Evolutionary conservation across 2,113 vertebrate species (phyloP).

Genomic region (Hippoglossus stenolepis): DNA sequence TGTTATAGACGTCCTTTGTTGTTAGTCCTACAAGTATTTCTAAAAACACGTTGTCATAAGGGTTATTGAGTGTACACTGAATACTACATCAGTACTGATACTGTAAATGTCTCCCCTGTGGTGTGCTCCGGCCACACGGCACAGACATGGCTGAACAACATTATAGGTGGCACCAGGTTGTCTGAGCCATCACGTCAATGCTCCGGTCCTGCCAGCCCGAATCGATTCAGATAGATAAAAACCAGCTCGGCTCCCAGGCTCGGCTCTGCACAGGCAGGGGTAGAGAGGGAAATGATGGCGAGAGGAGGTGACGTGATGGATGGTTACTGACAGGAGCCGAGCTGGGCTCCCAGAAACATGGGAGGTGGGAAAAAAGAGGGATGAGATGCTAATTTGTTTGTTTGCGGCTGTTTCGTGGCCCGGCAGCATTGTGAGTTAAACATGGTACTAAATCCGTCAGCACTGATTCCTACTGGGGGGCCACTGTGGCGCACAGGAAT

Average conservation of each 20-base stretch:
- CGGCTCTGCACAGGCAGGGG: slow-evolving; percentile 1
- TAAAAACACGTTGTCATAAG: too few species aligned
- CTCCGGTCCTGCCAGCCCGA: slow-evolving; percentile 17
- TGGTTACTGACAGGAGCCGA: slow-evolving; percentile 18
- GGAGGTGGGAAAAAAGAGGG: background rate
- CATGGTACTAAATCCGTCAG: background rate
- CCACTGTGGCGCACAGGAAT: background rate
- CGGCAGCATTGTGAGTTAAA: background rate
- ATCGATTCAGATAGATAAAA: slow-evolving; percentile 24
- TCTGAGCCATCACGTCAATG: slow-evolving; percentile 31
- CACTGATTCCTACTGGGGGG: background rate
- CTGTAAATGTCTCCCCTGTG: background rate
- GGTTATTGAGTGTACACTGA: too few species aligned
- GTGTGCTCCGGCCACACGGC: background rate
- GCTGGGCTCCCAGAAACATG: slow-evolving; percentile 7
- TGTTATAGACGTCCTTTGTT: background rate
- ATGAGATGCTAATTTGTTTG: slow-evolving; percentile 11
- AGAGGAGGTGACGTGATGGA: slow-evolving; percentile 28
- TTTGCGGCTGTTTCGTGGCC: background rate
- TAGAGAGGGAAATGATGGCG: background rate
- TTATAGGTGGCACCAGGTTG: slow-evolving; percentile 43
- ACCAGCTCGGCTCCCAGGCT: background rate
- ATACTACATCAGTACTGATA: background rate
- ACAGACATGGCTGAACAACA: slow-evolving; percentile 3
- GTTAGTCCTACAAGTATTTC: too few species aligned